Base-by-base conservation (phyloP, 2,113 vertebrate genomes). In the Zootoca vivipara region DNA sequence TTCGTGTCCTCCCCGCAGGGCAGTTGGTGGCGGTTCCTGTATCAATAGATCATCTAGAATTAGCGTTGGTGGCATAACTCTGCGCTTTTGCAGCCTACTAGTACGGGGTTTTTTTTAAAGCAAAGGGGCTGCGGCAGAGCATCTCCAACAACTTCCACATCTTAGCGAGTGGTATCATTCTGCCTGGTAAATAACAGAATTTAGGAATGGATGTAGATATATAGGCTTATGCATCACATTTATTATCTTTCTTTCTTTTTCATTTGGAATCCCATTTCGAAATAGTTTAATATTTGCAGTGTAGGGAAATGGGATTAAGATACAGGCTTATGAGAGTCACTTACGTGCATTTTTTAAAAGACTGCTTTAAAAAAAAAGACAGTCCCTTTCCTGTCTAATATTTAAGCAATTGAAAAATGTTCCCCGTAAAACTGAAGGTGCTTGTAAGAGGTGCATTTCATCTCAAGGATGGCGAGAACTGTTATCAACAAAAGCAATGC, bases 401-500 rank as follows among this genome's bases (percentile, higher is more conserved):
- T 77, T 85, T 75, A 83, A 94, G 52, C 6, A 85, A 88, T 42
- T 72, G 0, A 83, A 10, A 13, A 87, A 74, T 40, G 65, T 89
- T 89, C 65, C 56, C 24, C 1, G 52, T 91, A 35, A 56, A 62
- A 90, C 64, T 35, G 87, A 84, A 70, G 78, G 78, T 90, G 78
- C 46, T n/a, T 86, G 46, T 52, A 82, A 5, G 16, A 78, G 86
- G 78, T 87, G 52, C 87, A 40, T 88, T 88, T 88, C 87, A 88
- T 88, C 87, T 77, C 72, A 83, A 88, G 87, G 81, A 83, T 78
- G 87, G 81, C 38, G 62, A 83, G 40, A 83, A 83, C 42, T 69
- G 73, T 88, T 88, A 88, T 88, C 87, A 88, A 88, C 87, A 88
- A 88, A 88, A 77, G 81, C 87, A 88, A 77, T 70, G 80, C 87